A percentile compares a stretch with the other conserved stretches of the same genome.
Evolutionary conservation across 2,888 invertebrate species (phyloP).

Genomic region (Oscheius sp.): DNA sequence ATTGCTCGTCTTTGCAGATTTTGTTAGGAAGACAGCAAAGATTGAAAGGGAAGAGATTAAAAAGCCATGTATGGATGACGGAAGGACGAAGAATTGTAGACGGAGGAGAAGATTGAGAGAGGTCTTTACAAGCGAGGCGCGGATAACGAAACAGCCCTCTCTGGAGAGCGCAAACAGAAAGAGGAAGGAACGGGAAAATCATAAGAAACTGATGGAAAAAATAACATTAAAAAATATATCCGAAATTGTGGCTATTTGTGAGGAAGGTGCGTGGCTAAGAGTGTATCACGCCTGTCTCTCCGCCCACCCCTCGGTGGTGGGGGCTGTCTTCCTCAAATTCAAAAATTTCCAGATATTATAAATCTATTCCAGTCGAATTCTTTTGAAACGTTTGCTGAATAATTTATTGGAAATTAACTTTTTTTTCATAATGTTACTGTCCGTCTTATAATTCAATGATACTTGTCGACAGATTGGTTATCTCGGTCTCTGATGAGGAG

Average conservation of each 20-base stretch:
- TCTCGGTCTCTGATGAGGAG: no score
- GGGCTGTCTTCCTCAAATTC: slow-evolving; percentile 1
- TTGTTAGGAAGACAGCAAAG: background rate
- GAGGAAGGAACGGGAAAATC: slow-evolving; percentile 1
- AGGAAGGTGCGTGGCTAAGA: slow-evolving; percentile 20
- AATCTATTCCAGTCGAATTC: no score
- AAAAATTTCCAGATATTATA: slow-evolving; percentile 7
- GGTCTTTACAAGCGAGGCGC: slow-evolving; percentile 34
- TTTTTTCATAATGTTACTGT: no score
- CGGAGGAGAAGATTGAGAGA: background rate
- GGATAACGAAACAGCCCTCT: slow-evolving; percentile 34
- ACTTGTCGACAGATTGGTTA: no score
- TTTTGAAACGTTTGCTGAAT: no score
- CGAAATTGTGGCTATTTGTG: slow-evolving; percentile 20
- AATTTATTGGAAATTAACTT: no score
- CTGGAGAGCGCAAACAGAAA: slow-evolving; percentile 21
- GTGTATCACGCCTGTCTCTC: slow-evolving; percentile 29
- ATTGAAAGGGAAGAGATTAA: background rate
- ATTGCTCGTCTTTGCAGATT: background rate
- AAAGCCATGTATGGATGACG: background rate
- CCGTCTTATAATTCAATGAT: no score
- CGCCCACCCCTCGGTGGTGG: slow-evolving; percentile 15
- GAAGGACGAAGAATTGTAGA: background rate
- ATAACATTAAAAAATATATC: background rate
- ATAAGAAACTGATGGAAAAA: background rate